These are phyloP conservation scores for Limnephilus lunatus DNA, from an alignment of 2,888 invertebrate genomes.

Conservation along the genomic window DNA sequence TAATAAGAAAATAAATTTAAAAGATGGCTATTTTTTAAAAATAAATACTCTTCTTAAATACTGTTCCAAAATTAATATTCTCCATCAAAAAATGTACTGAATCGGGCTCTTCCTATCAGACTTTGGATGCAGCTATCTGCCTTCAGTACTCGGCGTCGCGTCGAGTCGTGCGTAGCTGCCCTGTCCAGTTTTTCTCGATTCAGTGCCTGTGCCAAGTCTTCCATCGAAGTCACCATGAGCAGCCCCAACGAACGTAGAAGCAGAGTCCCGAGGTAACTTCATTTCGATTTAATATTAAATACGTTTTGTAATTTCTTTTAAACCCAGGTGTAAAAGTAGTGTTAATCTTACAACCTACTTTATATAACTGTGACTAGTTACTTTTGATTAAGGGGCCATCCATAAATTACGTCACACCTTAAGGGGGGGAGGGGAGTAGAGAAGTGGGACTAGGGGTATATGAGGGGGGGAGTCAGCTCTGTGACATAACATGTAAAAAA, in stretches of 20 bases:
- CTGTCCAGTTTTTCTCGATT: not conserved
- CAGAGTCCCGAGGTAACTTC: not conserved
- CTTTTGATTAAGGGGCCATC: too few species aligned
- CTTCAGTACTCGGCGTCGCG: not conserved
- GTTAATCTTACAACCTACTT: too few species aligned
- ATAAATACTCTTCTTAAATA: too few species aligned
- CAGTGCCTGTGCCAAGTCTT: not conserved
- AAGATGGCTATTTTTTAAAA: too few species aligned
- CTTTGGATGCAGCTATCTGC: not conserved
- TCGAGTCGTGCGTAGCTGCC: not conserved
- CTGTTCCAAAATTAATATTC: not conserved
- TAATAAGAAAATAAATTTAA: too few species aligned
- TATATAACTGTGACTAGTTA: too few species aligned
- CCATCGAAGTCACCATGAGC: not conserved
- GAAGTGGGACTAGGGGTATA: too few species aligned
- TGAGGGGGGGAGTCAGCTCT: too few species aligned
- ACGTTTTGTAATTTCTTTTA: not conserved
- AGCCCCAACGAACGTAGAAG: not conserved
- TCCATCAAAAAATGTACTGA: not conserved
- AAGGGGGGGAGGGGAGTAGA: too few species aligned
- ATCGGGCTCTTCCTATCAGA: not conserved
- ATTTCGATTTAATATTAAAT: not conserved
- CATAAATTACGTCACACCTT: too few species aligned
- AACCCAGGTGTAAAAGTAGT: too few species aligned
- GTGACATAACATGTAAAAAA: too few species aligned